Conservation (phyloP, 2,113 vertebrate species). For the Pseudorasbora parva region DNA sequence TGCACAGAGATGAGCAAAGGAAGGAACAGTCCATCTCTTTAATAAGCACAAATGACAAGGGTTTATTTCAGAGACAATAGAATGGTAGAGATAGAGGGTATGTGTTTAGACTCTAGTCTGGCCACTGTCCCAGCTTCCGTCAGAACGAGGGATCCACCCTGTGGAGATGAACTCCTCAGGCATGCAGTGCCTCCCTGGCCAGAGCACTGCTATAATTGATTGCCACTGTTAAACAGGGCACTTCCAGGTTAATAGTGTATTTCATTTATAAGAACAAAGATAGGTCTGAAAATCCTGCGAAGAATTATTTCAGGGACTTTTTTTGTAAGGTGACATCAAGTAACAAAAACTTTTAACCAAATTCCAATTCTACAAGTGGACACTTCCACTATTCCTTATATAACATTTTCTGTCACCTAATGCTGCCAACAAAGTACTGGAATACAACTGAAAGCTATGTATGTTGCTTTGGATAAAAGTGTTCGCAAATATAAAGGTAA, state of each 20-base stretch:
- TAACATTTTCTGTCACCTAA: no score
- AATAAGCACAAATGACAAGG: slow-evolving; percentile 44
- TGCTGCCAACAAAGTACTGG: no score
- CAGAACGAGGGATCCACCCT: slow-evolving; percentile 65
- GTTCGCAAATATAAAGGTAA: no score
- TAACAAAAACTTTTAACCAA: not conserved
- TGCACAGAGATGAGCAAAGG: slow-evolving; percentile 25
- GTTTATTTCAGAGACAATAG: slow-evolving; percentile 51
- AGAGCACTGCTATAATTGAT: slow-evolving; percentile 60
- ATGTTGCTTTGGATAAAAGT: not conserved
- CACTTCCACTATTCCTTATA: not conserved
- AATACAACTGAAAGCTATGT: not conserved
- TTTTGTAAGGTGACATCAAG: not conserved
- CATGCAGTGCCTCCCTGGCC: slow-evolving; percentile 67
- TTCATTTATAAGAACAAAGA: slow-evolving; percentile 63
- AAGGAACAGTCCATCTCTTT: slow-evolving; percentile 37
- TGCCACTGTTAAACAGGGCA: slow-evolving; percentile 69
- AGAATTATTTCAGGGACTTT: slow-evolving; percentile 9
- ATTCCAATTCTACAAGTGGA: not conserved
- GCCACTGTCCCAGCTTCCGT: slow-evolving; percentile 67
- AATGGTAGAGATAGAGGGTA: slow-evolving; percentile 55
- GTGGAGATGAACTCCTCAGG: slow-evolving; percentile 68
- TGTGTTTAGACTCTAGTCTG: slow-evolving; percentile 60
- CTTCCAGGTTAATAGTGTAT: slow-evolving; percentile 62
- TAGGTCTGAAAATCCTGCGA: slow-evolving; percentile 12